Evolutionary conservation across 2,113 vertebrate species (phyloP).

Genomic region (Nannospalax galili): DNA sequence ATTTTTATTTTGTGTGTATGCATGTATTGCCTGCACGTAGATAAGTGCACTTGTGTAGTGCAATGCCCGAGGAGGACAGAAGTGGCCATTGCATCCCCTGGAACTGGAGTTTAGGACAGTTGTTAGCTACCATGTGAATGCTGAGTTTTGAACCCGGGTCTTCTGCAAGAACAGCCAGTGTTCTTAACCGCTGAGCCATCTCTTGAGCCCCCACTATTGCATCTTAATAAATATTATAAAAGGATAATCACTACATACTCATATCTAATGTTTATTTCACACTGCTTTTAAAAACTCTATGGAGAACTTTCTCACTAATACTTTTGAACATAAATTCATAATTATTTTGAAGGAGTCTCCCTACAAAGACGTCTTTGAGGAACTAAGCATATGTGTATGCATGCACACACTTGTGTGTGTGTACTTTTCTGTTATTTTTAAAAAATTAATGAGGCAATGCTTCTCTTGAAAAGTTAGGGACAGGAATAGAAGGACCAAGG

Average conservation of each 20-base stretch:
- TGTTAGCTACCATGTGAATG: no score
- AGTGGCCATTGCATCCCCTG: no score
- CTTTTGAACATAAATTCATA: slow-evolving; percentile 1
- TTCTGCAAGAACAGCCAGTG: no score
- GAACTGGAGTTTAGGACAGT: no score
- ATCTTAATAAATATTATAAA: not conserved
- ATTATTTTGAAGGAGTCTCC: not conserved
- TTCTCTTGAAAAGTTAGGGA: not conserved
- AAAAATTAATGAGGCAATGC: not conserved
- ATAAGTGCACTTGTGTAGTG: no score
- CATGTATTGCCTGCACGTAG: no score
- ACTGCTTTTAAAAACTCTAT: not conserved
- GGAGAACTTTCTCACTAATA: not conserved
- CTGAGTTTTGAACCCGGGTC: no score
- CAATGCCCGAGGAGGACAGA: no score
- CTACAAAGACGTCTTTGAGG: not conserved
- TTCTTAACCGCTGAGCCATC: no score
- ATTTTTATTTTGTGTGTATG: no score
- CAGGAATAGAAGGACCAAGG: not conserved
- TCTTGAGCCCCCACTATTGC: no score
- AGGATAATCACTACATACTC: not conserved
- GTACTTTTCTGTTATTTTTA: not conserved
- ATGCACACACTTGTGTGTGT: not conserved
- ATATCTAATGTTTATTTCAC: not conserved
- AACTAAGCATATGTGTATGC: not conserved